Conservation (phyloP, 2,113 vertebrate species). For the Axis porcinus region DNA sequence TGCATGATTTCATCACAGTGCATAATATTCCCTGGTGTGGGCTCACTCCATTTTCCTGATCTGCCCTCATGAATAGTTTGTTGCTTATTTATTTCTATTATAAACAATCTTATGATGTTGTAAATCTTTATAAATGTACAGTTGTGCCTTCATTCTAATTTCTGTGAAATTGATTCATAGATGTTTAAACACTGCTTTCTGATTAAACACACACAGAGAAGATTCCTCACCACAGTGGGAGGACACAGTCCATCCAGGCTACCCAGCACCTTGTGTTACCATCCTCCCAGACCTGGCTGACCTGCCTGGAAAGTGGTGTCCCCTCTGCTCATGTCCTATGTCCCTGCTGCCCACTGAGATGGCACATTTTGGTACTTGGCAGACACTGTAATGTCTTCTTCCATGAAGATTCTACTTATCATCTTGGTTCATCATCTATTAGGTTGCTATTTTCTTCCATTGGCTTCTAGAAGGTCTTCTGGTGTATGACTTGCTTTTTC, state of each 20-base stretch:
- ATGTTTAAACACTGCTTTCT: not conserved
- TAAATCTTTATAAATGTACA: not conserved
- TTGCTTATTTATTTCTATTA: not conserved
- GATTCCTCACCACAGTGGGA: not conserved
- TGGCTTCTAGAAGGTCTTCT: not conserved
- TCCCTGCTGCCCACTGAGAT: not conserved
- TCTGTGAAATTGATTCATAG: not conserved
- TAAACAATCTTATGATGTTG: not conserved
- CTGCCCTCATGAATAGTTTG: not conserved
- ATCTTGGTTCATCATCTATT: not conserved
- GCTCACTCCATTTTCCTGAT: not conserved
- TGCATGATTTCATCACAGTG: not conserved
- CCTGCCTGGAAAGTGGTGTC: fast-evolving
- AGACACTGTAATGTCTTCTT: not conserved
- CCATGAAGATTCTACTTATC: not conserved
- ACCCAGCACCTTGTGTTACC: fast-evolving
- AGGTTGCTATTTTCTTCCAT: not conserved
- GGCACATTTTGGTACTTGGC: not conserved
- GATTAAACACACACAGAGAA: not conserved
- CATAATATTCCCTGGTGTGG: fast-evolving
- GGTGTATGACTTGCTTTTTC: not conserved
- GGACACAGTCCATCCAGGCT: fast-evolving
- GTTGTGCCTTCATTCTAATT: not conserved
- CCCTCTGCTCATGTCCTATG: not conserved
- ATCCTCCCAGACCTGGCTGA: not conserved